A percentile compares a stretch with the other conserved stretches of the same genome.
Evolutionary conservation across 2,113 vertebrate species (phyloP).

Genomic region (Cepphus grylle): DNA sequence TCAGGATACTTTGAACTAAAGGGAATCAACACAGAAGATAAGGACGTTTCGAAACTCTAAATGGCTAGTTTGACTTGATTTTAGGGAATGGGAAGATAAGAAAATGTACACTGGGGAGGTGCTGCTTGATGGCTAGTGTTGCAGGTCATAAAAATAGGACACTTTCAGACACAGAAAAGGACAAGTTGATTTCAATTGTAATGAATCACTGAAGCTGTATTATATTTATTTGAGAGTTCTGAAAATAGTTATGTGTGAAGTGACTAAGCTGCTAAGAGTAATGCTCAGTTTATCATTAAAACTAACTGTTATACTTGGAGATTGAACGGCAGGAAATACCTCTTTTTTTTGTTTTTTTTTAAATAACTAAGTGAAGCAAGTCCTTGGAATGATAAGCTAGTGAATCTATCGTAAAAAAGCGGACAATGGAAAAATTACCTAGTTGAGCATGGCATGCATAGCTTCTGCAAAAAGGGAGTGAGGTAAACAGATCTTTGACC

Average conservation of each 20-base stretch:
- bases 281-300: neutral
- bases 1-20: neutral
- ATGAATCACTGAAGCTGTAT: neutral
- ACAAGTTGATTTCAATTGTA: neutral
- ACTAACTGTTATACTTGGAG: neutral
- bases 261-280: neutral
- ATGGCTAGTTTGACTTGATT: neutral
- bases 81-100: neutral
- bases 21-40: neutral
- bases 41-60: neutral
- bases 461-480: neutral
- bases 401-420: neutral
- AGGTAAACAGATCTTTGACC: neutral
- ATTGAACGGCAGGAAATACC: neutral
- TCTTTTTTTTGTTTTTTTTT: neutral
- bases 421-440: neutral
- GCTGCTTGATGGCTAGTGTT: slow-evolving; percentile 1
- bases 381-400: neutral
- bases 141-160: neutral
- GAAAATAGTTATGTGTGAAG: neutral
- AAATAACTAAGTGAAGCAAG: neutral
- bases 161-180: neutral
- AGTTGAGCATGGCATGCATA: neutral
- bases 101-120: neutral
- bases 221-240: neutral